phyloP scores from a whole-genome alignment of 1,140 invertebrate genomes.

The Doryteuthis pealeii region DNA sequence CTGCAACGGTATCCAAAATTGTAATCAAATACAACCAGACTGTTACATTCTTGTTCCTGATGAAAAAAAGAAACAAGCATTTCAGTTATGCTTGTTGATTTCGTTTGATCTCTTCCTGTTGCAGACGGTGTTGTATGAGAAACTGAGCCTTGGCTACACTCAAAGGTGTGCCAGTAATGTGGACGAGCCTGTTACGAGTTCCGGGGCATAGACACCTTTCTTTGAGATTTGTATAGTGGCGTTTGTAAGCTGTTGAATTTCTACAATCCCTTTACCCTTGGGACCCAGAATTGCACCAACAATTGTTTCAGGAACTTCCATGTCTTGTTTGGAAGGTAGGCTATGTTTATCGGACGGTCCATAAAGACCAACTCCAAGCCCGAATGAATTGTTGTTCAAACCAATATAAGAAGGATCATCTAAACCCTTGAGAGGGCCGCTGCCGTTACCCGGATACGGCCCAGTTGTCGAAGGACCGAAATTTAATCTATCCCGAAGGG shows the following conservation, averaged over 20 bases:
- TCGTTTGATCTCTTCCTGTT: conserved; percentile 91
- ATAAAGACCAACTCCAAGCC: conserved; percentile 69
- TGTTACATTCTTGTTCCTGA: too few species aligned
- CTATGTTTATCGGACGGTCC: conserved; percentile 49
- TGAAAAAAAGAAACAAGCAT: too few species aligned
- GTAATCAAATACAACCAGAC: too few species aligned
- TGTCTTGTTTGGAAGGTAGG: conserved; percentile 78
- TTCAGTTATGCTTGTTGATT: conserved; percentile 60
- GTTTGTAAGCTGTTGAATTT: conserved; percentile 94
- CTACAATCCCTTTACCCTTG: conserved; percentile 90
- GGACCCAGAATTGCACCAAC: conserved; percentile 96
- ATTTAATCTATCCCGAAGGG: conserved; percentile 50
- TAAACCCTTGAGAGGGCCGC: conserved; percentile 31
- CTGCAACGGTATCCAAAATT: too few species aligned
- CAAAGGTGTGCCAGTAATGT: conserved; percentile 84
- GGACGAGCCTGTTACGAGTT: conserved; percentile 94
- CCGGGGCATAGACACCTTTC: conserved; percentile 94
- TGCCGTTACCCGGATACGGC: conserved; percentile 12
- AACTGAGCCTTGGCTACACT: conserved; percentile 88
- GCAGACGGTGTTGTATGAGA: conserved; percentile 93
- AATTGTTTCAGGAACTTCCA: conserved; percentile 88
- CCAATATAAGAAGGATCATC: conserved; percentile 56
- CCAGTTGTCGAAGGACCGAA: conserved; percentile 28
- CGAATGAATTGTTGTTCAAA: conserved; percentile 75
- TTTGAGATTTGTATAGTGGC: conserved; percentile 98